Evolutionary conservation across 2,888 invertebrate genomes (phyloP).

Genomic region (Chloroclysta siterata): DNA sequence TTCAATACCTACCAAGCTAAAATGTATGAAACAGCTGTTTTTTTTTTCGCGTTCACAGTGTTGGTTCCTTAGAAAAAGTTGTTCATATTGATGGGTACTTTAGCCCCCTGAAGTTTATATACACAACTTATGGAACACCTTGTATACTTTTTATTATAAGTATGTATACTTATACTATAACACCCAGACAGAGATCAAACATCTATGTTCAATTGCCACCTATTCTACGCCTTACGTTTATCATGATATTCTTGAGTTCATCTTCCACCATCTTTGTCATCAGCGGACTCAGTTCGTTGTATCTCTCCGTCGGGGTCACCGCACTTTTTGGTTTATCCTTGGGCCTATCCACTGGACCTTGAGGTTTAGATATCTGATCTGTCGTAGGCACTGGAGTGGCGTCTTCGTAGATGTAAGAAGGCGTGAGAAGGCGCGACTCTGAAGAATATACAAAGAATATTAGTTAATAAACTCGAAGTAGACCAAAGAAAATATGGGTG

Average conservation of each 20-base stretch:
- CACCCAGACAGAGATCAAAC: no score
- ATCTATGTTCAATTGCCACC: no score
- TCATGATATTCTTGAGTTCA: conserved; percentile 63
- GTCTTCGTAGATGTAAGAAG: not conserved
- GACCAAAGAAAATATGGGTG: no score
- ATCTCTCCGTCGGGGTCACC: conserved; percentile 25
- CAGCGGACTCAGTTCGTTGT: conserved; percentile 52
- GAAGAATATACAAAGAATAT: not conserved
- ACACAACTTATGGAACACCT: no score
- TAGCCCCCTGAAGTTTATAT: no score
- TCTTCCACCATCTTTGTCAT: conserved; percentile 54
- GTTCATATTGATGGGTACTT: no score
- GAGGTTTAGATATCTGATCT: not conserved
- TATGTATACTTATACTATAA: no score
- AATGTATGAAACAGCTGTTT: no score
- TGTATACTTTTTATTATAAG: no score
- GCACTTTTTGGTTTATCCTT: not conserved
- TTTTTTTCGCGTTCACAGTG: no score
- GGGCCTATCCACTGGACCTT: not conserved
- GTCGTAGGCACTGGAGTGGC: not conserved
- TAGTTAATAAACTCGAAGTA: not conserved
- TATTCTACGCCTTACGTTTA: conserved; percentile 46
- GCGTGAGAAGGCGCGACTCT: conserved; percentile 3
- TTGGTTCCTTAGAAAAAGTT: no score
- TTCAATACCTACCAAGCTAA: no score